Conservation (phyloP, 2,888 invertebrate genomes). For the Leptinotarsa tumamoca region DNA sequence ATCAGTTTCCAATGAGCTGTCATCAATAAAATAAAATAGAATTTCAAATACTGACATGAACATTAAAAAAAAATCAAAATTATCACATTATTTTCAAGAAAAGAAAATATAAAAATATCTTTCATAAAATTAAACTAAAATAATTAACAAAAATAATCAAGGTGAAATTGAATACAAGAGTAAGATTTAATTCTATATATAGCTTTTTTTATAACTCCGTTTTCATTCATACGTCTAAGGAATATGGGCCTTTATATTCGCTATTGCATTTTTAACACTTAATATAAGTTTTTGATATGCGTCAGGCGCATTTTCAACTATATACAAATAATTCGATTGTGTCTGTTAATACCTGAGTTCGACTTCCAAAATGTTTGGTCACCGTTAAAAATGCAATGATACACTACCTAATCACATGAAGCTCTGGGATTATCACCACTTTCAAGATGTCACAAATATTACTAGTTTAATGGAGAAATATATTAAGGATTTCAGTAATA, state of each 20-base stretch:
- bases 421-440: conserved; percentile 1
- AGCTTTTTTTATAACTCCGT: conserved; percentile 21
- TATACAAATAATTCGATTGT: conserved; percentile 53
- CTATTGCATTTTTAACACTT: conserved; percentile 52
- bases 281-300: conserved; percentile 55
- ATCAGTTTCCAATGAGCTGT: conserved; percentile 47
- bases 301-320: conserved; percentile 51
- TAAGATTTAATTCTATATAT: conserved; percentile 22
- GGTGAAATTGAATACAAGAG: conserved; percentile 36
- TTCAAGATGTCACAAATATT: neutral
- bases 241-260: conserved; percentile 45
- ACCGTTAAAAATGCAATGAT: conserved; percentile 51
- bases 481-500: too few relatives aligned
- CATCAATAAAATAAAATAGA: conserved; percentile 40
- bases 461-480: too few relatives aligned
- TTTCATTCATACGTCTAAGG: conserved; percentile 34
- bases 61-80: conserved; percentile 47
- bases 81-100: conserved; percentile 57
- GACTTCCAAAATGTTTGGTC: conserved; percentile 52
- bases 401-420: conserved; percentile 25
- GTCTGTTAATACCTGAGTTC: conserved; percentile 56
- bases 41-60: conserved; percentile 52
- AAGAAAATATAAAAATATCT: conserved; percentile 58
- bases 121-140: conserved; percentile 56
- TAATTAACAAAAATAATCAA: conserved; percentile 52